A percentile compares a stretch with the other conserved stretches of the same genome.
phyloP scores from a whole-genome alignment of 2,113 vertebrate genomes.

The cat (Felis catus) region DNA sequence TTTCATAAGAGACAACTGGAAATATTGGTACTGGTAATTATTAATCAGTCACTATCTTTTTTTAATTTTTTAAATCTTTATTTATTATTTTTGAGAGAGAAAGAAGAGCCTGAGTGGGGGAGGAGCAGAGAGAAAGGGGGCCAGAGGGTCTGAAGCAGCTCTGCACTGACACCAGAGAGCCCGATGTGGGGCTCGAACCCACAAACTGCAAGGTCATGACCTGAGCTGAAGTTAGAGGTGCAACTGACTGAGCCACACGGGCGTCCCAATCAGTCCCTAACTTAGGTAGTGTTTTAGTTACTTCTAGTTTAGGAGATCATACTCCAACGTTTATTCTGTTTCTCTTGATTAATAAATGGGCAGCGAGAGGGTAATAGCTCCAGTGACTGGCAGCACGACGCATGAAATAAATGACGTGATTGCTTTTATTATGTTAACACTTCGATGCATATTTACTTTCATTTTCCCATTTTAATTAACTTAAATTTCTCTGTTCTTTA shows the following conservation, averaged over 20 bases:
- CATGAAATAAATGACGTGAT: not conserved
- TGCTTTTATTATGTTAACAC: not conserved
- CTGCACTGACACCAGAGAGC: too few species aligned
- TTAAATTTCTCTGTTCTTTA: not conserved
- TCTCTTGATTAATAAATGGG: not conserved
- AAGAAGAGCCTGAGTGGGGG: too few species aligned
- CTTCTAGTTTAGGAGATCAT: not conserved
- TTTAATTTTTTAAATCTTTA: too few species aligned
- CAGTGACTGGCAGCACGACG: not conserved
- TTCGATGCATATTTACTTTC: not conserved
- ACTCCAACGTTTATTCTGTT: not conserved
- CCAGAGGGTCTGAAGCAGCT: too few species aligned
- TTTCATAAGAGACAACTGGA: not conserved
- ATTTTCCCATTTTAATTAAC: not conserved
- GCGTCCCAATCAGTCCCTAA: not conserved
- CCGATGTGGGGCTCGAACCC: too few species aligned
- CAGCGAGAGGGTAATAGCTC: not conserved
- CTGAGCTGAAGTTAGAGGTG: too few species aligned
- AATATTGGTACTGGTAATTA: not conserved
- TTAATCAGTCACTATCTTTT: not conserved
- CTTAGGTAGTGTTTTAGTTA: not conserved
- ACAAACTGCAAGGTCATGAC: too few species aligned
- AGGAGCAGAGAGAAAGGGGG: too few species aligned
- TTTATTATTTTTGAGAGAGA: too few species aligned
- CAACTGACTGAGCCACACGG: too few species aligned